phyloP scores from a whole-genome alignment of 2,797 vertebrate genomes.

The Silurus aristotelis region DNA sequence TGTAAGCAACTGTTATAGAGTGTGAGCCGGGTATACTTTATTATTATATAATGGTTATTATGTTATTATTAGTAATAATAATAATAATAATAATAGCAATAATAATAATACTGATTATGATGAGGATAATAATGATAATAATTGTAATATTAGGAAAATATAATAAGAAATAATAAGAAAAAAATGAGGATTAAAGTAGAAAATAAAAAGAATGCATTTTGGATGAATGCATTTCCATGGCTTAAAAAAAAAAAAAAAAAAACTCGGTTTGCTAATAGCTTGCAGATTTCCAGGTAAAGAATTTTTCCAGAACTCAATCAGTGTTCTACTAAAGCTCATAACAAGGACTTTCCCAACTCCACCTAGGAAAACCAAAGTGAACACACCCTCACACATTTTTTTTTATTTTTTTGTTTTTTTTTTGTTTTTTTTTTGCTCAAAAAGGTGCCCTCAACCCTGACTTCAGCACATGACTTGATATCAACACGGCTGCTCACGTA shows the following conservation, averaged over 20 bases:
- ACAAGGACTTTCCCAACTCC: neutral
- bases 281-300: neutral
- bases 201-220: neutral
- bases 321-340: neutral
- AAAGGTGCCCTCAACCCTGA: neutral
- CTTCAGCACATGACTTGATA: constrained; percentile 6
- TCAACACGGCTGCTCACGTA: neutral
- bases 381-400: neutral
- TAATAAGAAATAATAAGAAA: too few relatives aligned
- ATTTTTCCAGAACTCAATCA: neutral
- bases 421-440: too few relatives aligned
- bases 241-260: too few relatives aligned
- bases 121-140: neutral
- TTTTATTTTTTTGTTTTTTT: too few relatives aligned
- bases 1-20: neutral
- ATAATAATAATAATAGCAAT: neutral
- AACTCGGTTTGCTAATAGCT: neutral
- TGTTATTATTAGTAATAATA: neutral
- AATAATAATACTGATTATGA: neutral
- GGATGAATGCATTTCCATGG: neutral
- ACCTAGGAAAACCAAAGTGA: neutral
- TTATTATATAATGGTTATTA: too few relatives aligned
- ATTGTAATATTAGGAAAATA: neutral
- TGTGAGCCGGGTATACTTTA: too few relatives aligned
- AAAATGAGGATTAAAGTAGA: neutral